Base-by-base conservation (phyloP, 2,888 invertebrate genomes). In the Loripinus fragilis region DNA sequence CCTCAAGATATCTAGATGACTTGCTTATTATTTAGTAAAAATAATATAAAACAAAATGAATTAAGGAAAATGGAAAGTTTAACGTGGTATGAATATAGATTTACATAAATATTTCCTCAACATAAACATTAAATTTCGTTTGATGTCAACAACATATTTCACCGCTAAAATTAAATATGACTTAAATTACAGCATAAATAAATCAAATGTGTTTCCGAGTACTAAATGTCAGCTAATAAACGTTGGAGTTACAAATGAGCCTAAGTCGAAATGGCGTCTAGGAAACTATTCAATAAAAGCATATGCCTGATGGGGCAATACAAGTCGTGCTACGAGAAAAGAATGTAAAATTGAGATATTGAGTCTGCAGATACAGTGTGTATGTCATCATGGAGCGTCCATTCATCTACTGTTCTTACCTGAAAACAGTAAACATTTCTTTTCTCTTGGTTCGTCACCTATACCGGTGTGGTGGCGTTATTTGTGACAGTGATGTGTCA, bases 401-500 rank as follows among this genome's bases (percentile, higher is more conserved):
- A n/a, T n/a, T n/a, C n/a, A n/a, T n/a, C n/a, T n/a, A n/a, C n/a
- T n/a, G n/a, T n/a, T n/a, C n/a, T n/a, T n/a, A n/a, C n/a, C n/a
- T n/a, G n/a, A n/a, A n/a, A n/a, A n/a, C n/a, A n/a, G n/a, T n/a
- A n/a, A n/a, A n/a, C n/a, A n/a, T n/a, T n/a, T n/a, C n/a, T n/a
- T n/a, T n/a, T n/a, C n/a, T n/a, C n/a, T n/a, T n/a, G n/a, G n/a
- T n/a, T n/a, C 5, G 38, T 5, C 38, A 5, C 12, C 38, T 38
- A 66, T 78, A 74, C 78, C 77, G 79, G 82, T 82, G 72, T 74
- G 79, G 78, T 78, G 68, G 52, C 50, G 38, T 30, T 55, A 42
- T 33, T 41, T 48, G 17, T 83, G 83, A 81, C 83, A 83, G 78
- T 71, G 78, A 83, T 81, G 74, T 73, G 80, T 78, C 68, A 69